Conservation (phyloP, 2,888 invertebrate species). For the Sphinx pinastri region DNA sequence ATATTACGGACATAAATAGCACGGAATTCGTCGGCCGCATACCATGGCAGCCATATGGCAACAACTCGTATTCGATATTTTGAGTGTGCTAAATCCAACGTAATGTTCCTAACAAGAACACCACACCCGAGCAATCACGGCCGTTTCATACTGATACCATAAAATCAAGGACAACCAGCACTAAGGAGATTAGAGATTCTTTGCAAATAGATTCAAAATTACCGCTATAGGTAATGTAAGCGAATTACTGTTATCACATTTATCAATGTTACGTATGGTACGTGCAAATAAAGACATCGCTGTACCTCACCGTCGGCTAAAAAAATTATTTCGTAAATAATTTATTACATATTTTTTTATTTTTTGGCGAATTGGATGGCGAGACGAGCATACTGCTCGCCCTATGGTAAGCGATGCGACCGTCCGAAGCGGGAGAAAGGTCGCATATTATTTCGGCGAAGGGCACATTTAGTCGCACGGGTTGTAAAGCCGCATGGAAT, state of each 20-base stretch:
- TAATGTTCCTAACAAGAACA: conserved; percentile 46
- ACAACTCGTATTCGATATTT: conserved; percentile 40
- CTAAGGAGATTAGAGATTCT: conserved; percentile 44
- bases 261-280: no score
- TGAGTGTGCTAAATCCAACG: conserved; percentile 49
- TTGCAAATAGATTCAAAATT: conserved; percentile 1
- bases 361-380: no score
- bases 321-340: no score
- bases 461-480: no score
- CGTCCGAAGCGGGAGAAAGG: no score
- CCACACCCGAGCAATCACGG: conserved; percentile 53
- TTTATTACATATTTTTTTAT: no score
- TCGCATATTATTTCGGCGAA: no score
- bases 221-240: neutral
- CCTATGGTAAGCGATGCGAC: no score
- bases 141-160: conserved; percentile 56
- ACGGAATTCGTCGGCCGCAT: conserved; percentile 25
- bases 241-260: neutral
- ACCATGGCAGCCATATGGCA: conserved; percentile 35
- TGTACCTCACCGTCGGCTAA: no score
- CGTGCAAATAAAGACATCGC: no score
- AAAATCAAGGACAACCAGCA: conserved; percentile 41
- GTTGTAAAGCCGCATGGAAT: no score
- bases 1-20: neutral
- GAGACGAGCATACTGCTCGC: no score